A percentile compares a stretch with the other conserved stretches of the same genome.
These are phyloP conservation scores for Oceanodroma tethys DNA, from an alignment of 2,113 vertebrate species.

Conservation along the genomic window DNA sequence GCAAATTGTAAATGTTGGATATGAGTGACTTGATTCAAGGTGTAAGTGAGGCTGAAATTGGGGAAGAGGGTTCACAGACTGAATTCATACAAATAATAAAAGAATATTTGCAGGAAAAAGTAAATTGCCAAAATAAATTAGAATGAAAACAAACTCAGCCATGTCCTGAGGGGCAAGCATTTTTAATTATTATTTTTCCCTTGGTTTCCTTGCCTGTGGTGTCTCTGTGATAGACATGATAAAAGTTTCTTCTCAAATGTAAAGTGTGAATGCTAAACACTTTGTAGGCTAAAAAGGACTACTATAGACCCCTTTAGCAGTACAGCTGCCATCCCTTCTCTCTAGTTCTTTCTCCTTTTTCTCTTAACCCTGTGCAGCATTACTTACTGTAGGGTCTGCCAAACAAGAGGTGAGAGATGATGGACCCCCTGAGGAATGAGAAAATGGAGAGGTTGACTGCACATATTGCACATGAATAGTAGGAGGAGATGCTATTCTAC, in stretches of 20 bases:
- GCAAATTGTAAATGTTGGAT: neutral
- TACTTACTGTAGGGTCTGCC: slow-evolving; percentile 45
- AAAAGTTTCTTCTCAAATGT: slow-evolving; percentile 29
- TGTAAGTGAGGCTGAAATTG: neutral
- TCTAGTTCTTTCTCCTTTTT: slow-evolving; percentile 21
- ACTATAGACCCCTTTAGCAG: neutral
- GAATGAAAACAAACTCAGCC: neutral
- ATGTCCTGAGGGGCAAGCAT: neutral
- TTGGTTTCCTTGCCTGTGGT: neutral
- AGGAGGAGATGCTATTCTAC: slow-evolving; percentile 43
- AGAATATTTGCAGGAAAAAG: neutral
- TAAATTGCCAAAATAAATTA: neutral
- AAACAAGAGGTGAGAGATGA: slow-evolving; percentile 67
- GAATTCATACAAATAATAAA: neutral
- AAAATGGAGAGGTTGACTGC: slow-evolving; percentile 54
- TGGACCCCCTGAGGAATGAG: slow-evolving; percentile 66
- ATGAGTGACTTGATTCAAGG: neutral
- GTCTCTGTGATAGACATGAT: neutral
- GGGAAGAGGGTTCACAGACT: neutral
- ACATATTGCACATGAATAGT: slow-evolving; percentile 48
- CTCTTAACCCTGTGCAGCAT: slow-evolving; percentile 31
- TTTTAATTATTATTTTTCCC: slow-evolving; percentile 7
- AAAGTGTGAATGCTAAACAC: slow-evolving; percentile 4
- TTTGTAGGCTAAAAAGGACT: neutral
- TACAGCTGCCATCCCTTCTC: slow-evolving; percentile 19